These are phyloP conservation scores for Alectura lathami DNA, from an alignment of 2,113 vertebrate species.

Conservation along the genomic window DNA sequence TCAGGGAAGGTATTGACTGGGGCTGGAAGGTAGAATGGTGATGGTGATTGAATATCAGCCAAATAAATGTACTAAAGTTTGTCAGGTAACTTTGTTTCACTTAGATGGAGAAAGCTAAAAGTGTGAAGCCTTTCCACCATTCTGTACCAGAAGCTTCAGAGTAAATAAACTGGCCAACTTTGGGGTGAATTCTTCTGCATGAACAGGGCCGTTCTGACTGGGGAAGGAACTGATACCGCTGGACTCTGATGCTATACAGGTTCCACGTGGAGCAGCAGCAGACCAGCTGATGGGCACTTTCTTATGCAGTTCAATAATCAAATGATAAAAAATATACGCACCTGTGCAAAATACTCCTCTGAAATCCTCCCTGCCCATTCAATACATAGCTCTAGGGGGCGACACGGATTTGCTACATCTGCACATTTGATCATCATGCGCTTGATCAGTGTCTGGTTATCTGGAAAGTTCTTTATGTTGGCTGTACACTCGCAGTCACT, in stretches of 20 bases:
- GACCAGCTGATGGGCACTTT: fast-evolving
- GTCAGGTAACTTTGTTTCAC: not conserved
- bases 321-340: constrained; percentile 25
- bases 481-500: constrained; percentile 82
- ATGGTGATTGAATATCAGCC: not conserved
- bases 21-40: not conserved
- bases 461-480: constrained; percentile 86
- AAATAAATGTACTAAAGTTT: not conserved
- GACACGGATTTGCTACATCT: constrained; percentile 94
- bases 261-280: not conserved
- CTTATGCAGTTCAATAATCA: not conserved
- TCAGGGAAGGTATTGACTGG: not conserved
- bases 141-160: not conserved
- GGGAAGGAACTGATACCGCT: fast-evolving
- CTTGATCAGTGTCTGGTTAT: constrained; percentile 93
- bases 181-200: not conserved
- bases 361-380: constrained; percentile 97
- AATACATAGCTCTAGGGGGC: constrained; percentile 91
- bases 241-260: not conserved
- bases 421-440: constrained; percentile 98
- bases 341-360: constrained; percentile 96
- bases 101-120: not conserved
- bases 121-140: not conserved
- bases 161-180: not conserved
- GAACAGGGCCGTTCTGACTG: not conserved